These are phyloP conservation scores for Idris sp. DNA, from an alignment of 1,140 invertebrate species.

Conservation along the genomic window DNA sequence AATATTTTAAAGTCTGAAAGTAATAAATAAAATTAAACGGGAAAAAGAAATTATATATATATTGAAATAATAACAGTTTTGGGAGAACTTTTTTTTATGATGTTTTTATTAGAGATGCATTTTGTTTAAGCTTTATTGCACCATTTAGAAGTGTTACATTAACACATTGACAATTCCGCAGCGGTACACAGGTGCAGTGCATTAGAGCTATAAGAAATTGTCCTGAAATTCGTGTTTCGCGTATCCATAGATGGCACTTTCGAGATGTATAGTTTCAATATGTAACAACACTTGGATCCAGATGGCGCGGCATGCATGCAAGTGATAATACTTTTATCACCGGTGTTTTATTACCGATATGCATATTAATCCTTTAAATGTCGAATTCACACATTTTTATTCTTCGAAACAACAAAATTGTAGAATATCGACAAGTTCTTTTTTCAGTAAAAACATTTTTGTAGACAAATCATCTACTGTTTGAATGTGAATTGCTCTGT, in stretches of 20 bases:
- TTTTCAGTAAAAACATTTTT: too few relatives aligned
- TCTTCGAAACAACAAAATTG: background rate
- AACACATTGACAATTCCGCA: conserved; percentile 44
- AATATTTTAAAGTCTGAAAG: too few relatives aligned
- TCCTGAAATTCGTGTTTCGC: conserved; percentile 58
- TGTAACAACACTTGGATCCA: conserved; percentile 53
- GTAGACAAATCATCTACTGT: too few relatives aligned
- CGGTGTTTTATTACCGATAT: conserved; percentile 35
- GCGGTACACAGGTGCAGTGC: conserved; percentile 42
- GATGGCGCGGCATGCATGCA: conserved; percentile 32
- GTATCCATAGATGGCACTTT: conserved; percentile 49
- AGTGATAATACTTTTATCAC: conserved; percentile 56
- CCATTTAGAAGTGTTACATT: conserved; percentile 22
- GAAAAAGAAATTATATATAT: too few relatives aligned
- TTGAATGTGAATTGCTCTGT: too few relatives aligned
- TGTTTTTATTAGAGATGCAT: too few relatives aligned
- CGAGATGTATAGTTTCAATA: conserved; percentile 56
- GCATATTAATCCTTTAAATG: conserved; percentile 27
- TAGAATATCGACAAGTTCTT: too few relatives aligned
- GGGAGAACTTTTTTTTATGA: too few relatives aligned
- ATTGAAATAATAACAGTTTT: too few relatives aligned
- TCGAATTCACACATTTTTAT: conserved; percentile 4
- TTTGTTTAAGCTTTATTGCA: conserved; percentile 24
- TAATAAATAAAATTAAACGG: too few relatives aligned
- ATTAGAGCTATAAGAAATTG: conserved; percentile 62